Evolutionary conservation across 2,888 invertebrate species (phyloP), one percentile per base, ranked within the genome.

Genomic region (Metalampra italica): DNA sequence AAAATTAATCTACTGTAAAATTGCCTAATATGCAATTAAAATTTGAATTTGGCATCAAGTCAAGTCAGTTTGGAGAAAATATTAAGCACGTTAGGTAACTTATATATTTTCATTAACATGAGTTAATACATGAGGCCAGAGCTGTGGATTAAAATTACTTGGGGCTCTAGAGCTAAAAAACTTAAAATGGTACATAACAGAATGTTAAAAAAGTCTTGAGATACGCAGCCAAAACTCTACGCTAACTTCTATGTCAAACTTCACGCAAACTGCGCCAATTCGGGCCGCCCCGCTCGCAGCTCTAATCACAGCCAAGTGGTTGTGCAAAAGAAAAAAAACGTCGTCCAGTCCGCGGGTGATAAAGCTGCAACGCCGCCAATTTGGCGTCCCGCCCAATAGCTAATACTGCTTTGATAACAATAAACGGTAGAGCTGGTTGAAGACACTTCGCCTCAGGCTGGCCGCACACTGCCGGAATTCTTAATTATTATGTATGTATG

Each of bases 381-480:
- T 57, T 60, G 60, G 60, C 56, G 15, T 9, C 40, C 7, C 13
- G 57, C 60, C 60, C 53, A 52, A 53, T 56, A 47, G 56, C 53
- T 57, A 57, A 57, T 57, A 60, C 50, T 52, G 57, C 53, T 55
- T 56, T 57, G 56, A 57, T 57, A 57, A 55, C 60, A 52, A 56
- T 57, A 54, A 52, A 57, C 53, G 43, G 49, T 29, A 47, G 39
- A 38, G 46, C 49, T 48, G 29, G 46, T 49, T 51, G 44, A 47
- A 32, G 48, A 46, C 40, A 22, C 22, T 22, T 22, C 22, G 22
- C 5, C n/a, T n/a, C n/a, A n/a, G n/a, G n/a, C n/a, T n/a, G n/a
- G n/a, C n/a, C n/a, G n/a, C n/a, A n/a, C n/a, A n/a, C n/a, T n/a
- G n/a, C n/a, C n/a, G n/a, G n/a, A n/a, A n/a, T n/a, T n/a, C n/a